These are phyloP conservation scores for Sympetrum striolatum DNA, from an alignment of 2,888 invertebrate genomes.

Conservation along the genomic window DNA sequence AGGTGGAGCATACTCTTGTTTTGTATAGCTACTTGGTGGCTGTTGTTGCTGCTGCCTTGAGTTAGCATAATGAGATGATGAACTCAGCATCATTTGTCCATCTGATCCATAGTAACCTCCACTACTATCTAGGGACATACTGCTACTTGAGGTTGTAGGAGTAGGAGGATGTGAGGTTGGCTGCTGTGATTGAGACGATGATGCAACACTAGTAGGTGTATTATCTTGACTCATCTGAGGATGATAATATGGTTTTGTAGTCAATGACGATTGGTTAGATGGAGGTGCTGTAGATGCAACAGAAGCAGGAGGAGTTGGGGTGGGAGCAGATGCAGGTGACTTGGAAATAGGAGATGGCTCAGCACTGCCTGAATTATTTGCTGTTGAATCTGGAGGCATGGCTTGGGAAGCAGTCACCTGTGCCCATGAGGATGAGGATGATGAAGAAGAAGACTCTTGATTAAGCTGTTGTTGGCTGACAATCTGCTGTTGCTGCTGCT, in stretches of 20 bases:
- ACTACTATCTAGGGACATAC: constrained; percentile 8
- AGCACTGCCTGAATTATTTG: constrained; percentile 21
- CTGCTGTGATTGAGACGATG: neutral
- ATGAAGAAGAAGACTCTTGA: constrained; percentile 12
- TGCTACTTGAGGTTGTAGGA: constrained; percentile 7
- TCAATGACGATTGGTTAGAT: neutral
- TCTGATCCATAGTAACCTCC: constrained; percentile 13
- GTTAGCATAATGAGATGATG: neutral
- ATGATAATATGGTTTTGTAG: constrained; percentile 31
- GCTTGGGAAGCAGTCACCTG: neutral
- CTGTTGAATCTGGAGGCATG: constrained; percentile 6
- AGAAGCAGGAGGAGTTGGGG: constrained; percentile 20
- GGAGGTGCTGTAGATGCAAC: neutral
- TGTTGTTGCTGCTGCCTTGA: neutral
- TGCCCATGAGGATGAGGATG: constrained; percentile 21
- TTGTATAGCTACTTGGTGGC: constrained; percentile 17
- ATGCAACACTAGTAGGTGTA: constrained; percentile 2
- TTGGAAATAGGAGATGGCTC: constrained; percentile 22
- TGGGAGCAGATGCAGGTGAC: constrained; percentile 19
- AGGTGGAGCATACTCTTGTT: constrained; percentile 18
- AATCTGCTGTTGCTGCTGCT: neutral
- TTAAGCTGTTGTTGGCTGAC: neutral
- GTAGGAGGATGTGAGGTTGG: constrained; percentile 6
- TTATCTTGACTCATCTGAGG: constrained; percentile 23
- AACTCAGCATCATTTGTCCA: constrained; percentile 20